A percentile compares a stretch with the other conserved stretches of the same genome.
phyloP scores from a whole-genome alignment of 2,797 vertebrate genomes.

The Lerista edwardsae region DNA sequence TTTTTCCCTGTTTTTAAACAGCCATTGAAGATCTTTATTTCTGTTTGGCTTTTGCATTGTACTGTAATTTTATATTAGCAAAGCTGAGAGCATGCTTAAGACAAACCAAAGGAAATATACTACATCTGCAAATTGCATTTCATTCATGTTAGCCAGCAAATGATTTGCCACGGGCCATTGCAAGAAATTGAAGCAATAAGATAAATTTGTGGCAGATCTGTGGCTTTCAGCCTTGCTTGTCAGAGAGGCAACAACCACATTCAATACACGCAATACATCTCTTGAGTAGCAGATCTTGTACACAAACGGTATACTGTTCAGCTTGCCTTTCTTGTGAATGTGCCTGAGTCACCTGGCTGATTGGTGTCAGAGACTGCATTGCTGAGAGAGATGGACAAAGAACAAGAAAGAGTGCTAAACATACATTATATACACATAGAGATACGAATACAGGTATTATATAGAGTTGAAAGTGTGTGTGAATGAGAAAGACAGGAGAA shows the following conservation, averaged over 20 bases:
- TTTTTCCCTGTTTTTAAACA: no score
- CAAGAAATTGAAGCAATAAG: not conserved
- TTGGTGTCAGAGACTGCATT: not conserved
- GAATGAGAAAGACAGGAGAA: conserved; percentile 4
- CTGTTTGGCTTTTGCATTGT: no score
- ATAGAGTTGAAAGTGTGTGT: not conserved
- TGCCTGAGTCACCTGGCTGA: not conserved
- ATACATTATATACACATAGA: not conserved
- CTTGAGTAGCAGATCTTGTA: not conserved
- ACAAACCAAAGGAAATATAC: not conserved
- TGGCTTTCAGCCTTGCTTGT: not conserved
- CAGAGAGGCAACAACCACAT: not conserved
- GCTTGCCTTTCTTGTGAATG: not conserved
- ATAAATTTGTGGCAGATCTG: not conserved
- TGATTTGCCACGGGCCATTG: not conserved
- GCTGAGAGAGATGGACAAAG: not conserved
- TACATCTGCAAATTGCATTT: not conserved
- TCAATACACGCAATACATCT: not conserved
- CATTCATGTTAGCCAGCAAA: not conserved
- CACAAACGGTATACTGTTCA: not conserved
- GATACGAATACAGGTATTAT: not conserved
- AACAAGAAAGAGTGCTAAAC: not conserved
- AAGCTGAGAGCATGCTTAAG: not conserved
- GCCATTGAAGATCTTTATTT: no score
- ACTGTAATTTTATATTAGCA: no score